Evolutionary conservation across 2,113 vertebrate genomes (phyloP), one percentile per base, ranked within the genome.

Genomic region (Colossoma macropomum): DNA sequence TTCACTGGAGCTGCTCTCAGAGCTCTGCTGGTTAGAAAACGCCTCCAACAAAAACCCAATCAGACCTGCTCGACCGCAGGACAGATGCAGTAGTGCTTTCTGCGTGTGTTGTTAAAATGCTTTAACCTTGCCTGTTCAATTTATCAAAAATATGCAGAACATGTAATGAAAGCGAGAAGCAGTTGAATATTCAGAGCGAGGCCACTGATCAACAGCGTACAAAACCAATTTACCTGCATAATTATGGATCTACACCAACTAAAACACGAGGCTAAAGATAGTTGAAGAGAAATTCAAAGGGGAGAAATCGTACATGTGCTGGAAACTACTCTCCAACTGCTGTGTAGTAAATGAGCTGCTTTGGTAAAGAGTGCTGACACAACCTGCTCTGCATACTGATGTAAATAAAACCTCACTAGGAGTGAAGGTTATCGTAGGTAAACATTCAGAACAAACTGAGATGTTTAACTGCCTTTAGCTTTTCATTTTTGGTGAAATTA

Each of bases 1-100:
- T 38, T 28, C 32, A 75, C 59, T 66, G 80, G 73, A 81, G 63
- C 54, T 28, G 32, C 80, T 81, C 28, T 56, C 63, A 32, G 70
- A 75, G 13, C 38, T 56, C 28, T 62, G 52, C 60, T 75, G 60
- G 19, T 23, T 75, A 56, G 45, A 82, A 56, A 66, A 75, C 32
- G 41, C 70, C 60, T 48, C 72, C 34, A 74, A 32, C 38, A 1
- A 74, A n/a, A 65, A 66, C 45, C 45, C 28, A 56, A 75, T 82
- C 45, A 50, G 45, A 27, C 60, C 45, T 52, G 28, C 16, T 45
- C 16, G 50, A 66, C 41, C 21, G 50, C 10, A 81, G 62, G 25
- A n/a, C 41, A 56, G 73, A 21, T 15, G 28, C 50, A 7, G 50
- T 27, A 75, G 28, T 16, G 56, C 30, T 21, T 23, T 69, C 11